Conservation (phyloP, 2,113 vertebrate species). For the Malurus elegans region DNA sequence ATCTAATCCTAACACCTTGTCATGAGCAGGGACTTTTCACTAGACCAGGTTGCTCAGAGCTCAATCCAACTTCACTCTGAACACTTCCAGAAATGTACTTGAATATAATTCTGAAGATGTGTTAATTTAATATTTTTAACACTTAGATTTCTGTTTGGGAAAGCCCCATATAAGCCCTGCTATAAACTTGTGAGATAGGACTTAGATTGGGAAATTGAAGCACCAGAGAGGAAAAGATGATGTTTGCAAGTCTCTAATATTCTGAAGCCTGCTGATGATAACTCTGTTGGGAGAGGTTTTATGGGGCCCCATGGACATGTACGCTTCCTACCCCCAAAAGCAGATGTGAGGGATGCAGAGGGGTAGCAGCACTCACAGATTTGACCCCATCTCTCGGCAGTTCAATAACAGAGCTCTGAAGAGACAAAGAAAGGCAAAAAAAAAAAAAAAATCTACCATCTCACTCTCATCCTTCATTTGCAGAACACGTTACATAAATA, state of each 20-base stretch:
- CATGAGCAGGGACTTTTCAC: neutral
- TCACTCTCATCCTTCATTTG: neutral
- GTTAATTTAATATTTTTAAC: neutral
- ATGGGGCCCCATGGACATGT: neutral
- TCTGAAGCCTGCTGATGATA: neutral
- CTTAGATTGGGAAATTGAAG: neutral
- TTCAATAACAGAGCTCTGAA: neutral
- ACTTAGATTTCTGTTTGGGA: neutral
- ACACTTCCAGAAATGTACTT: neutral
- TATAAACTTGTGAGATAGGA: rapidly evolving
- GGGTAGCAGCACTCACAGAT: rapidly evolving
- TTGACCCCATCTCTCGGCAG: neutral
- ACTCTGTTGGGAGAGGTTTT: neutral
- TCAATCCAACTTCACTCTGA: neutral
- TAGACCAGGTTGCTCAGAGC: neutral
- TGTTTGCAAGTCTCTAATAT: neutral
- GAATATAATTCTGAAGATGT: neutral
- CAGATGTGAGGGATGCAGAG: neutral
- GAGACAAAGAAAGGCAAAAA: neutral
- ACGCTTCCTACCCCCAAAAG: neutral
- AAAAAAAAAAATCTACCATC: neutral
- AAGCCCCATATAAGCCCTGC: neutral
- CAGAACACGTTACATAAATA: neutral
- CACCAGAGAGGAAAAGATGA: neutral
- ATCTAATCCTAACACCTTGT: neutral